phyloP scores from a whole-genome alignment of 37 sponge, comb jelly and placozoan genomes.

The Axinella damicornis region DNA sequence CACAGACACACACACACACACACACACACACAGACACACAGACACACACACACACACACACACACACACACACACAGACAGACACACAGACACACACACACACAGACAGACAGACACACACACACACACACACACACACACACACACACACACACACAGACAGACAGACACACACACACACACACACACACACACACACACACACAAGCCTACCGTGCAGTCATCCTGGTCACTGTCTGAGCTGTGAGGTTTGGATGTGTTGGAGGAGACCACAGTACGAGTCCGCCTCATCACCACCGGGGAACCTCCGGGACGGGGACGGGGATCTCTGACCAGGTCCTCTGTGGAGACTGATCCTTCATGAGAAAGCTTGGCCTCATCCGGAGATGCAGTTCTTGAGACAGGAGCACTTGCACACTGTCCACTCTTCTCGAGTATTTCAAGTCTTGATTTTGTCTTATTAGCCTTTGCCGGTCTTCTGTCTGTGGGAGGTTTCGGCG shows the following conservation, averaged over 20 bases:
- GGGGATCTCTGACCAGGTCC: neutral
- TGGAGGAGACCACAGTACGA: neutral
- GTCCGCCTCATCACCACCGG: conserved; percentile 44
- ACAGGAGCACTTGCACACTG: conserved; percentile 41
- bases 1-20: neutral
- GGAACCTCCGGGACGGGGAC: neutral
- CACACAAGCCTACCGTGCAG: conserved; percentile 24
- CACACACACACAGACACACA: neutral
- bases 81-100: neutral
- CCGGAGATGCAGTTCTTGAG: conserved; percentile 46
- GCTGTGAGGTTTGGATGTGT: neutral
- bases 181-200: neutral
- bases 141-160: too few species aligned
- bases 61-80: neutral
- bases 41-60: neutral
- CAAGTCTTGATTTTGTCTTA: neutral
- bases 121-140: too few species aligned
- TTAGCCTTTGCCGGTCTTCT: neutral
- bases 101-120: too few species aligned
- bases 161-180: too few species aligned
- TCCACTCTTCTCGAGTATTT: neutral
- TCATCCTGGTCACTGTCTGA: conserved; percentile 23
- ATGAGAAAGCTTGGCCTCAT: neutral
- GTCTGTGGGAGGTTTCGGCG: neutral
- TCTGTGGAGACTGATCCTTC: neutral